Percentiles rank a stretch among this genome's conserved stretches.
phyloP scores from a whole-genome alignment of 2,113 vertebrate genomes.

The Passer domesticus region DNA sequence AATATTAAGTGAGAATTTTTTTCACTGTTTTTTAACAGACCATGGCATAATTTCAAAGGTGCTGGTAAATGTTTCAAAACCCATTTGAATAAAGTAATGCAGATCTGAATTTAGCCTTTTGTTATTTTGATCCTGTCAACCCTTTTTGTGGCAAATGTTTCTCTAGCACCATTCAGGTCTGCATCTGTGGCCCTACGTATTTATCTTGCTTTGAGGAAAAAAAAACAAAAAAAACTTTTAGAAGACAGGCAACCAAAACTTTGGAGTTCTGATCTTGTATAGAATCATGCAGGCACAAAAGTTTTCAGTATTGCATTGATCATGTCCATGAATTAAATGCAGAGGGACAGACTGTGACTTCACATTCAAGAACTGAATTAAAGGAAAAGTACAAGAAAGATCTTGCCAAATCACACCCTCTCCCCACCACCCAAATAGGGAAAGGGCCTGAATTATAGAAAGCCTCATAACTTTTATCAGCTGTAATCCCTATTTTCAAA shows the following conservation, averaged over 20 bases:
- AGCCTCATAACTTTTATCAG: background rate
- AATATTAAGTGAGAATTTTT: background rate
- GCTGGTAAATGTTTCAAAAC: slow-evolving; percentile 12
- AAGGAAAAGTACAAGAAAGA: background rate
- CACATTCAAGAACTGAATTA: background rate
- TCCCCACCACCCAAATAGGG: background rate
- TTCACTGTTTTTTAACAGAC: background rate
- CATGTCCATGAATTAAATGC: background rate
- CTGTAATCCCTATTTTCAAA: background rate
- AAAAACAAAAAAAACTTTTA: background rate
- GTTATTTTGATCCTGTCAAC: background rate
- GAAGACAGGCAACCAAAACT: background rate
- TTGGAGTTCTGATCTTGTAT: background rate
- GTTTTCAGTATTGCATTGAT: background rate
- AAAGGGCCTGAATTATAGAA: background rate
- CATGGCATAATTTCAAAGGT: background rate
- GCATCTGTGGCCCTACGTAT: background rate
- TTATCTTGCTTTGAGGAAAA: background rate
- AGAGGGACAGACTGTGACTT: background rate
- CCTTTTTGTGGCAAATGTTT: background rate
- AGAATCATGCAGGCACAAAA: background rate
- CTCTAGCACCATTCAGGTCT: background rate
- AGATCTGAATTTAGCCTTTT: slow-evolving; percentile 15
- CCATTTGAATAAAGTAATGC: background rate
- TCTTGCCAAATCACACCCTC: background rate